phyloP scores from a whole-genome alignment of 2,113 vertebrate genomes.

The Tachysurus vachellii region DNA sequence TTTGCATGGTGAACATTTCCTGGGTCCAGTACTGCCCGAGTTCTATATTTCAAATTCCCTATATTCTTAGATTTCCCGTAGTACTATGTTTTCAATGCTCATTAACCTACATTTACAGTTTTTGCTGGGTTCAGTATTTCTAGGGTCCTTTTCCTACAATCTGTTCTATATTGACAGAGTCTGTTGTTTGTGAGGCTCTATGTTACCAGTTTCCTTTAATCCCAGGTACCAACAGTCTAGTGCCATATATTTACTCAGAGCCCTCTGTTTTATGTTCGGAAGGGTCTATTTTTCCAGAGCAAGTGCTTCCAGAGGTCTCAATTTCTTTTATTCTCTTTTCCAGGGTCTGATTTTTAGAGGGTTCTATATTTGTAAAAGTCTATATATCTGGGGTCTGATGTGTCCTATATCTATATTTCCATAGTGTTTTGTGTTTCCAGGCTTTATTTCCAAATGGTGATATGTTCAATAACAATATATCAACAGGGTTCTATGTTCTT shows the following conservation, averaged over 20 bases:
- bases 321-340: not conserved
- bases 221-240: not conserved
- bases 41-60: not conserved
- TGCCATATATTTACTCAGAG: not conserved
- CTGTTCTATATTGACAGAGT: not conserved
- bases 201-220: not conserved
- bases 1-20: not conserved
- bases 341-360: not conserved
- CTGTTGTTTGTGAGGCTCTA: not conserved
- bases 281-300: not conserved
- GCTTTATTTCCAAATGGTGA: not conserved
- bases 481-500: not conserved
- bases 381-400: not conserved
- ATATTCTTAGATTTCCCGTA: not conserved
- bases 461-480: not conserved
- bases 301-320: not conserved
- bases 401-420: not conserved
- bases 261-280: not conserved
- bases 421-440: not conserved
- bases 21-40: not conserved
- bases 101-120: not conserved
- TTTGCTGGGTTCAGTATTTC: not conserved
- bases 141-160: not conserved
- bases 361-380: not conserved
- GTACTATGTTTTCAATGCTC: not conserved